These are phyloP conservation scores for Brienomyrus longianalis DNA, from an alignment of 2,113 vertebrate species.

Conservation along the genomic window DNA sequence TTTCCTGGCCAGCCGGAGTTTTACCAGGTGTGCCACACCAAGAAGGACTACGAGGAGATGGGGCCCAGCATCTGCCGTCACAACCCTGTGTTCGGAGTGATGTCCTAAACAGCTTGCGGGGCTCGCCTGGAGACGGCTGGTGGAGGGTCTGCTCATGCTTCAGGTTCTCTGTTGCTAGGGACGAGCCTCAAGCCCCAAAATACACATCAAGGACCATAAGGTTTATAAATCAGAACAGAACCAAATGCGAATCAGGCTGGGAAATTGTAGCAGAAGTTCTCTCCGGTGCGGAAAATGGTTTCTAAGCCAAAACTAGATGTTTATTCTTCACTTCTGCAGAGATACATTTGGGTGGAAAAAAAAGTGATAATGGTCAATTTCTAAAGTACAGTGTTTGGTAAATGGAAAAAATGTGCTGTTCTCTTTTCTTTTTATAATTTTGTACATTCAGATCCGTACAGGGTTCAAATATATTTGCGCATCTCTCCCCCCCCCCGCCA, in stretches of 20 bases:
- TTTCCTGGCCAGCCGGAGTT: slow-evolving; percentile 80
- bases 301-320: slow-evolving; percentile 64
- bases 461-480: slow-evolving; percentile 67
- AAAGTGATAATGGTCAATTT: slow-evolving; percentile 37
- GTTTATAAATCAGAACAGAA: slow-evolving; percentile 30
- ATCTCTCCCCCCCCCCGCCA: slow-evolving; percentile 50
- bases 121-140: slow-evolving; percentile 25
- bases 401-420: slow-evolving; percentile 70
- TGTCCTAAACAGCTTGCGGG: slow-evolving; percentile 68
- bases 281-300: slow-evolving; percentile 64
- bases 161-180: slow-evolving; percentile 65
- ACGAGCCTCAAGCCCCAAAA: slow-evolving; percentile 54
- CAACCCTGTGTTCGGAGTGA: slow-evolving; percentile 99
- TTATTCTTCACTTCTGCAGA: slow-evolving; percentile 65
- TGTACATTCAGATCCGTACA: slow-evolving; percentile 61
- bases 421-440: slow-evolving; percentile 62
- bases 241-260: slow-evolving; percentile 56
- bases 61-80: slow-evolving; percentile 99
- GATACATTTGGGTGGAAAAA: slow-evolving; percentile 40
- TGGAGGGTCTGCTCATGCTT: slow-evolving; percentile 49
- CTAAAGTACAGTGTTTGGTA: slow-evolving; percentile 57
- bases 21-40: slow-evolving; percentile 99
- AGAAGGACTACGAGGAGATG: slow-evolving; percentile 99
- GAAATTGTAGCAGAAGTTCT: slow-evolving; percentile 56
- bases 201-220: slow-evolving; percentile 28